Base-by-base conservation (phyloP, 2,888 invertebrate genomes). In the Nymphalis polychloros region DNA sequence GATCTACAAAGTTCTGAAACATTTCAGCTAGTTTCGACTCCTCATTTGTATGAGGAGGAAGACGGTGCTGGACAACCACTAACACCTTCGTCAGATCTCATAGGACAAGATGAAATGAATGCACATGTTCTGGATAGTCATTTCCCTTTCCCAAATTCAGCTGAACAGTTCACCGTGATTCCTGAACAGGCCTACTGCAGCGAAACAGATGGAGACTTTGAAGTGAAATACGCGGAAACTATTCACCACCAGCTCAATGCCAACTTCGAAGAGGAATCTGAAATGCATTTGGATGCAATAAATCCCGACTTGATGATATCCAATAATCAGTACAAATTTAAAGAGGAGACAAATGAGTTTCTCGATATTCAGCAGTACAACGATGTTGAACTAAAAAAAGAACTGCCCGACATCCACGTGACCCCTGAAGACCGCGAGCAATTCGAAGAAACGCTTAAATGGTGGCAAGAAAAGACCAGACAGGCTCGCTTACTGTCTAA, bases 21-120 rank as follows among this genome's bases (percentile, higher is more conserved):
- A 5, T 95, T 95, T 78, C 95, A 95, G 76, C 81, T 95, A 73
- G 93, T 95, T 17, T 92, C 94, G 10, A 92, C 93, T 13, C 92
- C 93, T 62, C 89, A 90, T 75, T 82, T 93, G 64, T 94, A 95
- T 68, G 94, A 94, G 70, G 94, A 95, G 81, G 94, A 94, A 70
- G 95, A 95, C 75, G 94, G 94, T 61, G 76, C 78, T 50, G 91
- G 92, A 23, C 93, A 93, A 73, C 94, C 94, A 55, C 78, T 94
- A 73, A 93, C 93, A 8, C 93, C 93, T 1, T 88, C 89, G 16
- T 93, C 93, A 5, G 93, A 93, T 72, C 81, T 93, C 19, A 79
- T 92, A 2, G 84, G 83, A n/a, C 90, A 89, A 50, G 93, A 94
- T 69, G 93, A 93, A 70, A 83, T 93, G n/a, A 90, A 92, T 76